Base-by-base conservation (phyloP, 2,888 invertebrate genomes). In the Amphiduros pacificus region DNA sequence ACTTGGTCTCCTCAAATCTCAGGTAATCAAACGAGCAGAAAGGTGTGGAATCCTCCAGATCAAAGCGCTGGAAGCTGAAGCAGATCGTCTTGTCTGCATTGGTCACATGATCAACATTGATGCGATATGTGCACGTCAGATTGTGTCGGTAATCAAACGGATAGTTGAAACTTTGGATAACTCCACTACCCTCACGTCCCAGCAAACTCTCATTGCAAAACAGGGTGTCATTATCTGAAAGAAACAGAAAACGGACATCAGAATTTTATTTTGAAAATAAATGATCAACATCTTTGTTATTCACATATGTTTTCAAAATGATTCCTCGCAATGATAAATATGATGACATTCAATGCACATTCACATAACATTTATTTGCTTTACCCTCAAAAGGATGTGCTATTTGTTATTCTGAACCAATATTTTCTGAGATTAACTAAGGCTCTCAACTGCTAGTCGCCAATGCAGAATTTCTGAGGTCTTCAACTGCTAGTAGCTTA, bases 1-100 rank as follows among this genome's bases (percentile, higher is more conserved):
- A 70, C 58, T 70, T 70, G 41, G 51, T 49, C 24, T 52, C 31
- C 36, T 64, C 65, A 27, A 69, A 60, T 32, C 60, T 63, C 28
- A 70, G 49, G 62, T 62, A 70, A 60, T 70, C 70, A 31, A 67
- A 70, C n/a, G 67, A 67, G 52, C 70, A 70, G 58, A 66, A 70
- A 20, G 61, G 64, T 1, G 69, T 63, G 24, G 65, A 64, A 22
- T 41, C 63, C 62, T 70, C 70, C 51, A 70, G 57, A 26, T 41
- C 40, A 55, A 70, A 70, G 6, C 56, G 17, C 31, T 36, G 61
- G 60, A 70, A 70, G 26, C 55, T 60, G 61, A 70, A 62, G 59
- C 70, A 70, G 58, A 70, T 50, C 17, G 59, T 64, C 27, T 57
- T 55, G 32, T 57, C 36, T 36, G 40, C 59, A 2, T 52, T 41